Evolutionary conservation across 2,113 vertebrate genomes (phyloP).

Genomic region (Tricholaema leucomelas): DNA sequence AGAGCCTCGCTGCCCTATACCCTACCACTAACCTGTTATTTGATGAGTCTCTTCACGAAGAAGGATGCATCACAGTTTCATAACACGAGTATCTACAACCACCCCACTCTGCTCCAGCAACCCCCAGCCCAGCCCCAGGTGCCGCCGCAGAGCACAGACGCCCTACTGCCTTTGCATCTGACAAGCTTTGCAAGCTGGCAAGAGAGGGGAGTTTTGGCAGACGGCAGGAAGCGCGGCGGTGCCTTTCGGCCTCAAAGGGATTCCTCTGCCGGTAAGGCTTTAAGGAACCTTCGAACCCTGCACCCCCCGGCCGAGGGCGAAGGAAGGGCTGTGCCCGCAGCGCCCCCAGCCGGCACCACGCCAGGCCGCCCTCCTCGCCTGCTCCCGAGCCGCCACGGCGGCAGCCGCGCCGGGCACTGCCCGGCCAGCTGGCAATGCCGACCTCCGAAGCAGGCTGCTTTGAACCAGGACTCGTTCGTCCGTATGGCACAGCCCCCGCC

Average conservation of each 20-base stretch:
- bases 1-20: fast-evolving
- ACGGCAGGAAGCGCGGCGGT: fast-evolving
- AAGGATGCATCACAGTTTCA: fast-evolving
- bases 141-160: fast-evolving
- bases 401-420: background rate
- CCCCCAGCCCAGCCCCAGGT: background rate
- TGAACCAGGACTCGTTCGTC: fast-evolving
- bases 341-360: background rate
- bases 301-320: too few relatives aligned
- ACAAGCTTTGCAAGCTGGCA: fast-evolving
- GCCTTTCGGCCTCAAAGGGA: fast-evolving
- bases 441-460: fast-evolving
- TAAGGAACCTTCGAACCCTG: too few relatives aligned
- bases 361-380: too few relatives aligned
- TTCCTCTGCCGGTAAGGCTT: fast-evolving
- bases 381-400: too few relatives aligned
- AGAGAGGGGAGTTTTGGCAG: fast-evolving
- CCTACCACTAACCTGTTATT: background rate
- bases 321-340: background rate
- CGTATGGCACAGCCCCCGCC: background rate
- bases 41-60: background rate
- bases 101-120: background rate
- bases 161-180: fast-evolving
- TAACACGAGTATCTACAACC: background rate
- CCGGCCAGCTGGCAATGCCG: fast-evolving